Conservation (phyloP, 2,113 vertebrate species). For the Sceloporus undulatus region DNA sequence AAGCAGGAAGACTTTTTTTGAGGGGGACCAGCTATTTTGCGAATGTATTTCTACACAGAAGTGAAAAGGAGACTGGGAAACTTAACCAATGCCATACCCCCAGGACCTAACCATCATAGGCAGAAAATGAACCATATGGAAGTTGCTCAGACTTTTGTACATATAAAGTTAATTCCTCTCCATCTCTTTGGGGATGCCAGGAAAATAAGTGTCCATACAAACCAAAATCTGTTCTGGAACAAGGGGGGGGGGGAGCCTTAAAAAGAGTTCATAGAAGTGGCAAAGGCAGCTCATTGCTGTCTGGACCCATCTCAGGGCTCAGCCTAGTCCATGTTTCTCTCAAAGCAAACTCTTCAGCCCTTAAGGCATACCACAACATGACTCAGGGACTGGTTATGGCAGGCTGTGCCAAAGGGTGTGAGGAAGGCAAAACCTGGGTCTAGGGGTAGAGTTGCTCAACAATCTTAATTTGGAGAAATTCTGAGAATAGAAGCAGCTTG, state of each 20-base stretch:
- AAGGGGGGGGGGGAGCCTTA: too few species aligned
- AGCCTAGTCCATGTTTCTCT: conserved; percentile 5
- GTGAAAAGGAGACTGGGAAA: not conserved
- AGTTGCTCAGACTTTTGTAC: not conserved
- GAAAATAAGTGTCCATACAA: not conserved
- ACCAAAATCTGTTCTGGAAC: too few species aligned
- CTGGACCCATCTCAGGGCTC: not conserved
- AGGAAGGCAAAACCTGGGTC: not conserved
- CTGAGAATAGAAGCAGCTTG: conserved; percentile 13
- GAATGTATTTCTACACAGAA: not conserved
- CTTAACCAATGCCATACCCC: not conserved
- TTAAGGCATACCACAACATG: conserved; percentile 27
- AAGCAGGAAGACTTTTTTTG: not conserved
- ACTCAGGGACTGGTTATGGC: not conserved
- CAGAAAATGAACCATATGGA: not conserved
- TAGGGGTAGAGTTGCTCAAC: conserved; percentile 53
- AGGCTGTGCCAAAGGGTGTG: not conserved
- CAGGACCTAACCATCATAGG: not conserved
- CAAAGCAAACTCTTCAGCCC: not conserved
- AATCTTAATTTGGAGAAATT: conserved; percentile 67
- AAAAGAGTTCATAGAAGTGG: not conserved
- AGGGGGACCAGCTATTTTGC: not conserved
- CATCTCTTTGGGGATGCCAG: not conserved
- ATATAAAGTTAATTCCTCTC: not conserved
- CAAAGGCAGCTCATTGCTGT: not conserved